Percentiles rank a stretch among this genome's conserved stretches.
phyloP scores from a whole-genome alignment of 2,113 vertebrate genomes.

The Cariama cristata region DNA sequence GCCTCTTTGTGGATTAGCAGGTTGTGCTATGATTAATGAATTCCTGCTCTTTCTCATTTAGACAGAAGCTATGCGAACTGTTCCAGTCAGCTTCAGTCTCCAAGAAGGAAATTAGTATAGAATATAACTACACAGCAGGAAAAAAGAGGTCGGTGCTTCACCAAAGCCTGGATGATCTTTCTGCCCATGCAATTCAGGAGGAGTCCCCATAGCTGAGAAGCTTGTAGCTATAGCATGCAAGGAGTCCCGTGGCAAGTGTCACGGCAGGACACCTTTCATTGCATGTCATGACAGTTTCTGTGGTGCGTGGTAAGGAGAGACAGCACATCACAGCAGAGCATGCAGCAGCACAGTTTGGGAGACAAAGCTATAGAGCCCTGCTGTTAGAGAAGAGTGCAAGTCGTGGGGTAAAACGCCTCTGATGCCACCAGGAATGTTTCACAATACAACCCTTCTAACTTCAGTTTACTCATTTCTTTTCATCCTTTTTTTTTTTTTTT shows the following conservation, averaged over 20 bases:
- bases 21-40: conserved; percentile 23
- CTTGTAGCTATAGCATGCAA: background rate
- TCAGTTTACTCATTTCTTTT: background rate
- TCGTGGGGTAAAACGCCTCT: background rate
- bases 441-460: background rate
- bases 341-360: background rate
- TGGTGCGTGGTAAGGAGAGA: background rate
- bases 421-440: background rate
- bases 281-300: background rate
- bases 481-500: background rate
- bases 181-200: background rate
- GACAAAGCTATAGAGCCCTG: background rate
- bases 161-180: background rate
- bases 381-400: background rate
- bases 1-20: background rate
- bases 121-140: background rate
- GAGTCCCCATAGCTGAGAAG: background rate
- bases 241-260: background rate
- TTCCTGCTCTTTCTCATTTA: background rate
- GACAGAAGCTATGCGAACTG: background rate
- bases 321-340: background rate
- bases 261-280: background rate
- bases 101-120: background rate
- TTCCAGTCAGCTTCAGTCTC: background rate
- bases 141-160: background rate